phyloP scores from a whole-genome alignment of 1,140 invertebrate genomes.

The Colletes gigas region DNA sequence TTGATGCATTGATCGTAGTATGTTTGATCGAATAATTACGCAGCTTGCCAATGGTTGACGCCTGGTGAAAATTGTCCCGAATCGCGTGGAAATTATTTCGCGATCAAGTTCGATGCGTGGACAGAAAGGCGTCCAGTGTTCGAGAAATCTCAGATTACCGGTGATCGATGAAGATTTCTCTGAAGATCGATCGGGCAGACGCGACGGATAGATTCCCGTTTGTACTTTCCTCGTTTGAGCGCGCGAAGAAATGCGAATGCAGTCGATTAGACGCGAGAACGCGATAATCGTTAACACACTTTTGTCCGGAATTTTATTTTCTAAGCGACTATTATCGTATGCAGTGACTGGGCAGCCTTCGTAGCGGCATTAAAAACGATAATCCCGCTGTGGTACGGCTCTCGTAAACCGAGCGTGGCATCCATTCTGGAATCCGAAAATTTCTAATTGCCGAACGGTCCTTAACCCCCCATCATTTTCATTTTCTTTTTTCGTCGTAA shows the following conservation, averaged over 20 bases:
- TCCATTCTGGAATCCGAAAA: too few relatives aligned
- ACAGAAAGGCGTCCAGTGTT: too few relatives aligned
- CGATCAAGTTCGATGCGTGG: too few relatives aligned
- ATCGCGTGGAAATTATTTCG: too few relatives aligned
- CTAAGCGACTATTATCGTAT: not conserved
- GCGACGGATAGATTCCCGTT: not conserved
- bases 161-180: constrained; percentile 1
- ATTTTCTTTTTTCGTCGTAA: too few relatives aligned
- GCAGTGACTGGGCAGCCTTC: not conserved
- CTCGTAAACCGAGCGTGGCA: not conserved
- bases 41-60: too few relatives aligned
- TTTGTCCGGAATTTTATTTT: not conserved
- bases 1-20: too few relatives aligned
- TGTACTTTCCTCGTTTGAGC: not conserved
- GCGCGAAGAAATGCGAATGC: not conserved
- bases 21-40: too few relatives aligned
- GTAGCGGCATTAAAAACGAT: not conserved
- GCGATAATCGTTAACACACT: not conserved
- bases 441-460: too few relatives aligned
- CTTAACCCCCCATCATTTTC: too few relatives aligned
- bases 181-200: not conserved
- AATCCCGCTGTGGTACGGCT: not conserved
- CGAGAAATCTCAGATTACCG: not conserved
- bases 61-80: too few relatives aligned
- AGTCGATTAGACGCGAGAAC: not conserved